phyloP scores from a whole-genome alignment of 2,797 vertebrate genomes.

The Gallirallus australis region DNA sequence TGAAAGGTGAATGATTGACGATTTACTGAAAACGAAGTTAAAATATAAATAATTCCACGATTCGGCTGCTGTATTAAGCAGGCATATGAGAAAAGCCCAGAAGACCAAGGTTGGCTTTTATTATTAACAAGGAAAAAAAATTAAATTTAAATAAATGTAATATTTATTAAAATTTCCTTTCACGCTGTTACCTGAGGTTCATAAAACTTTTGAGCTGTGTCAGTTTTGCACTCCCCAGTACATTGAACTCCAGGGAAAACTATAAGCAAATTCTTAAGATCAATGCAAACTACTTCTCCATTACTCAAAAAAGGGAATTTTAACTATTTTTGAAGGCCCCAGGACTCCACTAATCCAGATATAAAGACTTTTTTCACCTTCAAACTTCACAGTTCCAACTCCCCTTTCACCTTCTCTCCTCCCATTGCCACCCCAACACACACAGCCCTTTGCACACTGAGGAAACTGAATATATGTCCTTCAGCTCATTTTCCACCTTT shows the following conservation, averaged over 20 bases:
- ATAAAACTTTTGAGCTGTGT: conserved; percentile 73
- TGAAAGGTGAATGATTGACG: conserved; percentile 66
- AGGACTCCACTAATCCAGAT: conserved; percentile 54
- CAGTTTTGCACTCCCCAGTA: conserved; percentile 67
- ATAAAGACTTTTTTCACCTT: conserved; percentile 62
- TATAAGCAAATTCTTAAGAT: conserved; percentile 70
- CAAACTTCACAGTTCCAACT: conserved; percentile 35
- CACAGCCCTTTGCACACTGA: background rate
- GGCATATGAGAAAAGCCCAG: conserved; percentile 72
- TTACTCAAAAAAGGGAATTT: conserved; percentile 71
- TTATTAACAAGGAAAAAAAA: conserved; percentile 77
- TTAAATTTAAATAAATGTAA: conserved; percentile 77
- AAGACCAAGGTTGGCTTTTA: conserved; percentile 71
- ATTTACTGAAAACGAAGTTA: conserved; percentile 62
- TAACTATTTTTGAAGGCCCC: conserved; percentile 70
- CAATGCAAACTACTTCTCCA: conserved; percentile 68
- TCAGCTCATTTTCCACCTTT: background rate
- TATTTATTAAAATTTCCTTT: conserved; percentile 79
- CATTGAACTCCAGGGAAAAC: conserved; percentile 70
- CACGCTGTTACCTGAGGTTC: conserved; percentile 73
- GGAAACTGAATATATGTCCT: background rate
- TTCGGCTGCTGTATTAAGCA: conserved; percentile 68
- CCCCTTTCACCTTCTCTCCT: conserved; percentile 54
- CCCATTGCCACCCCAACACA: background rate
- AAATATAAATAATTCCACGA: conserved; percentile 63